Percentiles rank a stretch among this genome's conserved stretches.
Evolutionary conservation across 2,888 invertebrate genomes (phyloP).

Genomic region (Plebejus anna): DNA sequence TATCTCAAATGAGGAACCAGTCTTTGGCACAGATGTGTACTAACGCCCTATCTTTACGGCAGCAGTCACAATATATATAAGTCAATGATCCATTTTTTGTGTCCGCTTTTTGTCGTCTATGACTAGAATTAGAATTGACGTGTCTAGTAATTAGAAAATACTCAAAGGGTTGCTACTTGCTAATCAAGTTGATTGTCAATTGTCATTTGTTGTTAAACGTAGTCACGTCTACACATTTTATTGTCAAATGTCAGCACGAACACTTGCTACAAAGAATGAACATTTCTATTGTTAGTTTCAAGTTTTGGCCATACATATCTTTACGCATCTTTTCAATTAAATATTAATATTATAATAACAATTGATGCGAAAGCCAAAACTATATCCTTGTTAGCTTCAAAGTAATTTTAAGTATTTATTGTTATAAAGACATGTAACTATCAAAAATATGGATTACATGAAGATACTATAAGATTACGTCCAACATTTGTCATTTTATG

Average conservation of each 20-base stretch:
- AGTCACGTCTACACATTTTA: not conserved
- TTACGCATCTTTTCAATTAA: not conserved
- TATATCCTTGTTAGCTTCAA: too few species aligned
- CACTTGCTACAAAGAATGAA: not conserved
- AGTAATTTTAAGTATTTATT: too few species aligned
- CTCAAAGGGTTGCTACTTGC: not conserved
- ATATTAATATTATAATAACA: too few species aligned
- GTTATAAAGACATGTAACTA: too few species aligned
- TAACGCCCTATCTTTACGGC: not conserved
- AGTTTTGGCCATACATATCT: not conserved
- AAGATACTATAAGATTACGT: too few species aligned
- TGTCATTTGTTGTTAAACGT: not conserved
- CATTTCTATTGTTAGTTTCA: not conserved
- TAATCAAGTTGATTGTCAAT: not conserved
- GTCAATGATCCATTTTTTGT: not conserved
- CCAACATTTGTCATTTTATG: too few species aligned
- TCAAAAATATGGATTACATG: too few species aligned
- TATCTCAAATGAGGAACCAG: too few species aligned
- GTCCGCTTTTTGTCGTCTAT: not conserved
- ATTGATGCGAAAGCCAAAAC: too few species aligned
- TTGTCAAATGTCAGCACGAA: not conserved
- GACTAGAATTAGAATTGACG: conserved; percentile 9
- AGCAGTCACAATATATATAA: not conserved
- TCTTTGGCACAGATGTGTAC: not conserved
- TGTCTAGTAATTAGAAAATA: not conserved